Conservation (phyloP, 2,888 invertebrate genomes). For the Petrophora chlorosata region DNA sequence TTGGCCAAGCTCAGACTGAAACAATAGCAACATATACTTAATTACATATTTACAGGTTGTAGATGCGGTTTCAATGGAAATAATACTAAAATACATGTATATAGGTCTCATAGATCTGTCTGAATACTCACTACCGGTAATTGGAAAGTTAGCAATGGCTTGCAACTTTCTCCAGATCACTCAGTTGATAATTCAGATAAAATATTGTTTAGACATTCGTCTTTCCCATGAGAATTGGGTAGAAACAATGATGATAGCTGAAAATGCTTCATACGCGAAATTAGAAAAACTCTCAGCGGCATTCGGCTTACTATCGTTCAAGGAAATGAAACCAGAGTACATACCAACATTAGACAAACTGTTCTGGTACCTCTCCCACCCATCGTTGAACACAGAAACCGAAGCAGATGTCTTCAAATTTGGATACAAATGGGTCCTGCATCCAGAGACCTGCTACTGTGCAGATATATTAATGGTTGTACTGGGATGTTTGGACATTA, state of each 20-base stretch:
- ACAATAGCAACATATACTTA: too few relatives aligned
- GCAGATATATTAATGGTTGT: constrained; percentile 54
- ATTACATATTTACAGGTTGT: constrained; percentile 54
- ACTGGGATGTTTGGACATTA: constrained; percentile 65
- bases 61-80: constrained; percentile 64
- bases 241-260: constrained; percentile 63
- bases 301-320: constrained; percentile 63
- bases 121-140: constrained; percentile 50
- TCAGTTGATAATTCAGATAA: constrained; percentile 68
- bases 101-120: constrained; percentile 64
- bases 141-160: constrained; percentile 61
- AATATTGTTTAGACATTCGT: constrained; percentile 58
- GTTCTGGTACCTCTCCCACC: constrained; percentile 73
- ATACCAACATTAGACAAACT: constrained; percentile 59
- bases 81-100: constrained; percentile 66
- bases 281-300: constrained; percentile 56
- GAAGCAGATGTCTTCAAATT: constrained; percentile 69
- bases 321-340: constrained; percentile 57
- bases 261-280: constrained; percentile 52
- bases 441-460: constrained; percentile 55
- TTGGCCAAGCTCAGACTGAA: too few relatives aligned
- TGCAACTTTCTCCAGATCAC: constrained; percentile 71
- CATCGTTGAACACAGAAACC: constrained; percentile 56
- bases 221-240: constrained; percentile 60
- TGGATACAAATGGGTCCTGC: constrained; percentile 64